These are phyloP conservation scores for Gymnopithys bicolor DNA, from an alignment of 2,797 vertebrate species.

Conservation along the genomic window DNA sequence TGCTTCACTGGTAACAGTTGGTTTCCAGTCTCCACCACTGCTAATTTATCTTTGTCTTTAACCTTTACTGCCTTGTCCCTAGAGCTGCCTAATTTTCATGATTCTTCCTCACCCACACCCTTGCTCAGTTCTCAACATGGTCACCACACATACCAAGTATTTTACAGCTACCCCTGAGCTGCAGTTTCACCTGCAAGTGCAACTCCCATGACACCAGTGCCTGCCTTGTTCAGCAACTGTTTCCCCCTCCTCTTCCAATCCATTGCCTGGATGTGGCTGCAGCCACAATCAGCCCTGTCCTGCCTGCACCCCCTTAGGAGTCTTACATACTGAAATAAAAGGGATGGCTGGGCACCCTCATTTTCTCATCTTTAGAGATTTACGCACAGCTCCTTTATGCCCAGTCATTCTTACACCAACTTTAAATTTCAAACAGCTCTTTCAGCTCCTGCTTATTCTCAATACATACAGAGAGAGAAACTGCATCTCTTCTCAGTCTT, in stretches of 20 bases:
- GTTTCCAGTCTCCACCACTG: not conserved
- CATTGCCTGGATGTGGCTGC: fast-evolving
- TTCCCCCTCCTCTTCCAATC: not conserved
- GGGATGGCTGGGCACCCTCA: not conserved
- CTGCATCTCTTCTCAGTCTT: not conserved
- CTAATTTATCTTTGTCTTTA: not conserved
- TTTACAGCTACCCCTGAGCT: not conserved
- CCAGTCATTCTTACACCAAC: not conserved
- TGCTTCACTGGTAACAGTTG: fast-evolving
- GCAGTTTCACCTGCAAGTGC: not conserved
- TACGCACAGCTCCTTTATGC: not conserved
- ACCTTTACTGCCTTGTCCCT: not conserved
- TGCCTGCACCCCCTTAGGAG: not conserved
- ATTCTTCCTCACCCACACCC: not conserved
- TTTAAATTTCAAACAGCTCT: not conserved
- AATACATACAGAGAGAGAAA: not conserved
- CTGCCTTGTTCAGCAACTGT: not conserved
- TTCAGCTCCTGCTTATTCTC: not conserved
- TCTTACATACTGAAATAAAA: not conserved
- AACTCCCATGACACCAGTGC: not conserved
- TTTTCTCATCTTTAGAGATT: not conserved
- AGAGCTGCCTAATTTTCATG: not conserved
- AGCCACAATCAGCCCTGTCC: not conserved
- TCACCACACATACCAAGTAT: not conserved
- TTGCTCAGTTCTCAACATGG: not conserved